These are phyloP conservation scores for Channa maculata DNA, from an alignment of 2,113 vertebrate genomes.

Conservation along the genomic window DNA sequence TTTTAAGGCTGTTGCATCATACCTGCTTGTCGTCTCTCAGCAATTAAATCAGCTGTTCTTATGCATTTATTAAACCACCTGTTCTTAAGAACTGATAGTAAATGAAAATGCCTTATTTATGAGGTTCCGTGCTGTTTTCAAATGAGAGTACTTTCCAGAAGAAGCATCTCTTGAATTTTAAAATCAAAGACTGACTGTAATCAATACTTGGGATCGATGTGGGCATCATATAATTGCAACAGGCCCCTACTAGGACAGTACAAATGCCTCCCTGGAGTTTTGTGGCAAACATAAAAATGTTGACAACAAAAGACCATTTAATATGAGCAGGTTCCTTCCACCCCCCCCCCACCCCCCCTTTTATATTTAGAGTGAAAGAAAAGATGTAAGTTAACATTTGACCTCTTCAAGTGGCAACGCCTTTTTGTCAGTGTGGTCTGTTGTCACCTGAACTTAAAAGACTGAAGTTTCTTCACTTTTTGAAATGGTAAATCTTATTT, in stretches of 20 bases:
- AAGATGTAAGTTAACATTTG: slow-evolving; percentile 48
- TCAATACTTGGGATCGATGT: slow-evolving; percentile 72
- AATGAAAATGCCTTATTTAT: slow-evolving; percentile 46
- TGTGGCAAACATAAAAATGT: slow-evolving; percentile 59
- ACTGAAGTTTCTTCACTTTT: background rate
- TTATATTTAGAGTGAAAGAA: slow-evolving; percentile 47
- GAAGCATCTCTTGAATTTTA: slow-evolving; percentile 62
- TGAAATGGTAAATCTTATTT: background rate
- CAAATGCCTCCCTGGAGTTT: slow-evolving; percentile 72
- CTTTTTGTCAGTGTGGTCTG: background rate
- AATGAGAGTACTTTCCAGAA: slow-evolving; percentile 32
- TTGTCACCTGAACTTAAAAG: slow-evolving; percentile 11
- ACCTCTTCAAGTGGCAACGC: slow-evolving; percentile 29
- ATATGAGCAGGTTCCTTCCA: slow-evolving; percentile 29
- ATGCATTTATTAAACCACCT: background rate
- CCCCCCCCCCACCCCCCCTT: background rate
- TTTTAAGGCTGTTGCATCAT: background rate
- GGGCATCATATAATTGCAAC: slow-evolving; percentile 71
- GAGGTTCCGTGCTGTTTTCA: slow-evolving; percentile 22
- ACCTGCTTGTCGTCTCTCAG: background rate
- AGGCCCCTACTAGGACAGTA: slow-evolving; percentile 64
- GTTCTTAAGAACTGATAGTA: slow-evolving; percentile 8
- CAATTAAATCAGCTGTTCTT: slow-evolving; percentile 1
- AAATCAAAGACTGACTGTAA: slow-evolving; percentile 59
- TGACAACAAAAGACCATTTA: slow-evolving; percentile 38